Percentiles rank a stretch among this genome's conserved stretches.
Conservation (phyloP, 2,113 vertebrate species). For the Triplophysa rosa region DNA sequence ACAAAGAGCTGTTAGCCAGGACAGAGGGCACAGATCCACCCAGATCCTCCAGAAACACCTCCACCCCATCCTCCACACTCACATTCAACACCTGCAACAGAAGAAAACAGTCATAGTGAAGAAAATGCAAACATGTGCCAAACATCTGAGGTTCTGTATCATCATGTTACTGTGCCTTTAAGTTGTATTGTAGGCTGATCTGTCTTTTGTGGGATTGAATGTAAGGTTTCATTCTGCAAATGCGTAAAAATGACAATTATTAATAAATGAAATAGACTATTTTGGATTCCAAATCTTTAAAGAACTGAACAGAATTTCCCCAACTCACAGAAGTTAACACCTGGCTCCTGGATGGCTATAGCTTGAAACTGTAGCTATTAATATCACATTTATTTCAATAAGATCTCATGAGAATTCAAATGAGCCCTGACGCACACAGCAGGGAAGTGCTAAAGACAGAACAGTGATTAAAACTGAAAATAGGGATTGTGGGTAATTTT, state of each 20-base stretch:
- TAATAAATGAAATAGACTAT: no score
- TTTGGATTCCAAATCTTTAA: no score
- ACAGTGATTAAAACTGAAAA: not conserved
- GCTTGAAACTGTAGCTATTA: not conserved
- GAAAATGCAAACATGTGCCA: no score
- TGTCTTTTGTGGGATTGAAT: no score
- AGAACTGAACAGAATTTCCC: no score
- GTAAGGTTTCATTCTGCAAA: no score
- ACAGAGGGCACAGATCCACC: conserved; percentile 81
- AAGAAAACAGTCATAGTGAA: not conserved
- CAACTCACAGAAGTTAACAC: not conserved
- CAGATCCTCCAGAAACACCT: conserved; percentile 82
- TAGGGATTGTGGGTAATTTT: not conserved
- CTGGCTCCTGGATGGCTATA: not conserved
- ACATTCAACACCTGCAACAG: conserved; percentile 85
- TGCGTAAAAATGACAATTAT: no score
- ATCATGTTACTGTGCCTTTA: no score
- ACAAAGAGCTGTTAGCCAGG: conserved; percentile 89
- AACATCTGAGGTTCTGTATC: no score
- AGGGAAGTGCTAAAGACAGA: not conserved
- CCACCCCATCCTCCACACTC: conserved; percentile 83
- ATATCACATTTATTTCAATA: not conserved
- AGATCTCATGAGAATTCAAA: not conserved
- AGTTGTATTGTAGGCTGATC: no score
- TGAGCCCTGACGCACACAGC: not conserved